Evolutionary conservation across 2,888 invertebrate species (phyloP).

Genomic region (Trichopria drosophilae): DNA sequence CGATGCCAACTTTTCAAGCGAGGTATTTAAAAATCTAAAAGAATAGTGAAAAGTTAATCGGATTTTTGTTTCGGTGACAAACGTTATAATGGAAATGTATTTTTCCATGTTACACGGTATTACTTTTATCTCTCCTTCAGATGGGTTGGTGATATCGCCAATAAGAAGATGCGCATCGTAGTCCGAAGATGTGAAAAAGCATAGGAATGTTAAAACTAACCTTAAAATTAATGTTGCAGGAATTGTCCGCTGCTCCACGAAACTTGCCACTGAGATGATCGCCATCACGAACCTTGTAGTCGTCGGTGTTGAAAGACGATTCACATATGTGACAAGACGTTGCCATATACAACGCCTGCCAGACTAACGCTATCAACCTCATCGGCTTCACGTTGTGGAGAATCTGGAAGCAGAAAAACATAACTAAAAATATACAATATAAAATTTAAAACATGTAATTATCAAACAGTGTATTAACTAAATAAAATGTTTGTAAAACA

Average conservation of each 20-base stretch:
- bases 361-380: background rate
- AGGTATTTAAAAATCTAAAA: conserved; percentile 15
- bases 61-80: conserved; percentile 14
- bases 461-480: too few species aligned
- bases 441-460: too few species aligned
- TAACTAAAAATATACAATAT: too few species aligned
- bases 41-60: conserved; percentile 23
- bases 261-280: conserved; percentile 22
- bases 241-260: conserved; percentile 29
- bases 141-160: conserved; percentile 13
- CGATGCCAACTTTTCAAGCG: conserved; percentile 15
- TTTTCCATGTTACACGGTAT: conserved; percentile 47
- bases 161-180: conserved; percentile 32
- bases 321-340: conserved; percentile 13
- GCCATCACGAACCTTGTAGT: conserved; percentile 6
- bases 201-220: conserved; percentile 29
- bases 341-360: background rate
- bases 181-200: conserved; percentile 37
- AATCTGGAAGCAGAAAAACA: conserved; percentile 7
- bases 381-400: background rate
- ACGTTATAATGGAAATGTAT: conserved; percentile 37
- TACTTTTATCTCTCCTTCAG: conserved; percentile 37
- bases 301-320: conserved; percentile 1
- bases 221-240: conserved; percentile 33
- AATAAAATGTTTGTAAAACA: too few species aligned